Evolutionary conservation across 2,113 vertebrate genomes (phyloP).

Genomic region (Amazona vittata): DNA sequence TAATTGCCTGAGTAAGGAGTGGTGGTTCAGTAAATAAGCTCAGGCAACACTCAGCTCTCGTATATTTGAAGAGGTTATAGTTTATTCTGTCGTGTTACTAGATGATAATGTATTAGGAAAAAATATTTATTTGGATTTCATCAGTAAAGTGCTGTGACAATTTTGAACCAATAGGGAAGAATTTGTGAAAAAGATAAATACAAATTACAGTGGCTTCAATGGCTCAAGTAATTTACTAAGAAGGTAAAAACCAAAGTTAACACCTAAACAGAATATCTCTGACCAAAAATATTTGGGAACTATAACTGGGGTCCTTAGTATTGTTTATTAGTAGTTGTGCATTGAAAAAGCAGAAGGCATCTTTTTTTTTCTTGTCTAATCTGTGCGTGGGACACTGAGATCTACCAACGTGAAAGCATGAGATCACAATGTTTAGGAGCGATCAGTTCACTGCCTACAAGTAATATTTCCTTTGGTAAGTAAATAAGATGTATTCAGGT

Average conservation of each 20-base stretch:
- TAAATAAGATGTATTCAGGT: neutral
- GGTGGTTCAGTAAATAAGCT: neutral
- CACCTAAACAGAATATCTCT: neutral
- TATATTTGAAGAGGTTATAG: neutral
- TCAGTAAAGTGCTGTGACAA: neutral
- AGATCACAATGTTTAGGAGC: neutral
- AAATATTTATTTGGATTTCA: neutral
- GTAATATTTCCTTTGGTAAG: neutral
- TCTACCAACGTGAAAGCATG: neutral
- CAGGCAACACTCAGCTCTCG: accelerated
- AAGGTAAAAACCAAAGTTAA: neutral
- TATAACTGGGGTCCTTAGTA: neutral
- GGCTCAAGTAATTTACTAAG: neutral
- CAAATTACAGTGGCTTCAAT: neutral
- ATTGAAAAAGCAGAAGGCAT: neutral
- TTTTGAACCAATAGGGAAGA: neutral
- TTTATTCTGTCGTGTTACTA: neutral
- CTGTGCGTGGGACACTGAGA: neutral
- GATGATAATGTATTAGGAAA: neutral
- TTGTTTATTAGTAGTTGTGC: neutral
- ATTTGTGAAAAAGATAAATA: neutral
- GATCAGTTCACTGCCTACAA: neutral
- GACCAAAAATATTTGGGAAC: neutral
- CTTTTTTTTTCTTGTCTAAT: neutral
- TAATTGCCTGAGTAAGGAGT: neutral